A percentile compares a stretch with the other conserved stretches of the same genome.
Evolutionary conservation across 1,140 invertebrate species (phyloP).

Genomic region (Pachypsylla venusta): DNA sequence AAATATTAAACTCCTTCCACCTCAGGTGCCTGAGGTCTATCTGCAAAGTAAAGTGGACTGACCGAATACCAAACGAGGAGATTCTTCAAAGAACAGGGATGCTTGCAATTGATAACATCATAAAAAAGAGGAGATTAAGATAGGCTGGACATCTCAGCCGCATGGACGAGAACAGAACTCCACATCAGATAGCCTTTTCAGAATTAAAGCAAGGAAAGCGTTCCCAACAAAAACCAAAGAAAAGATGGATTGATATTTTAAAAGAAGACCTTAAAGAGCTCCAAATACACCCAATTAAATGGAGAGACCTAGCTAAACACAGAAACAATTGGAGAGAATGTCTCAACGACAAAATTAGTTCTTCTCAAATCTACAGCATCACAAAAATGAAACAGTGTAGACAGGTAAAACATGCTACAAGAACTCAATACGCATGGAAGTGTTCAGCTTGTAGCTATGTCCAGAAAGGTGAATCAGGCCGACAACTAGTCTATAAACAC

Average conservation of each 20-base stretch:
- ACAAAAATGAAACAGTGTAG: neutral
- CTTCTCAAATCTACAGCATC: neutral
- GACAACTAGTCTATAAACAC: neutral
- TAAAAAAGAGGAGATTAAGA: neutral
- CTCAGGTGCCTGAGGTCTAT: neutral
- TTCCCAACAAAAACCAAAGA: neutral
- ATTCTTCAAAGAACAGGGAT: neutral
- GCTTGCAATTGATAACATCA: neutral
- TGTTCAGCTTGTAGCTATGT: neutral
- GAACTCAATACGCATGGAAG: neutral
- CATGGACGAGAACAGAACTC: slow-evolving; percentile 31
- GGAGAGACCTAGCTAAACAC: neutral
- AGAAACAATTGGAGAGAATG: neutral
- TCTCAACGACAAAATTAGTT: neutral
- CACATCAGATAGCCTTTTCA: neutral
- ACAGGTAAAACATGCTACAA: neutral
- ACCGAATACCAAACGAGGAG: neutral
- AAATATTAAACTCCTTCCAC: neutral
- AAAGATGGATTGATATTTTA: neutral
- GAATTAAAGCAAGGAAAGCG: neutral
- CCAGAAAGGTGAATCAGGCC: neutral
- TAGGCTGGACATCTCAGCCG: neutral
- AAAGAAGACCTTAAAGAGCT: neutral
- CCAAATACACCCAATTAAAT: neutral
- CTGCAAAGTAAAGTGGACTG: neutral